Evolutionary conservation across 2,113 vertebrate genomes (phyloP).

Genomic region (Notothenia coriiceps): DNA sequence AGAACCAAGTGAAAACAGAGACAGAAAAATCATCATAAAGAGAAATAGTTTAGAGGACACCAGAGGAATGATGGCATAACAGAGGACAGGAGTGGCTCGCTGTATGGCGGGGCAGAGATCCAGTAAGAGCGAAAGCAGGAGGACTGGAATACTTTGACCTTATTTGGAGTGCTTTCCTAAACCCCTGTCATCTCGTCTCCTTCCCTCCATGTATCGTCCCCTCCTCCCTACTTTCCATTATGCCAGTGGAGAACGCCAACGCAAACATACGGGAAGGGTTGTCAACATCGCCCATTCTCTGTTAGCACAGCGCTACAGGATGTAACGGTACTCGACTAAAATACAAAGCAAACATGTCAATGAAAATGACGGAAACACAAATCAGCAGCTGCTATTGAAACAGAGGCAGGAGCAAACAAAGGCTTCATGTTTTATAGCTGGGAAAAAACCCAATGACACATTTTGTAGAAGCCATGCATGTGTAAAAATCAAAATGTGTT

Average conservation of each 20-base stretch:
- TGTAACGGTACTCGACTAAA: conserved; percentile 37
- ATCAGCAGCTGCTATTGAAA: conserved; percentile 48
- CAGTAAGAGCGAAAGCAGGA: conserved; percentile 43
- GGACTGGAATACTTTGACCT: conserved; percentile 83
- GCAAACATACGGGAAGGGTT: background rate
- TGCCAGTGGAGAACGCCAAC: conserved; percentile 38
- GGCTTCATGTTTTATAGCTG: background rate
- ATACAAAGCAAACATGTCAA: conserved; percentile 52
- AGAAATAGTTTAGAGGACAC: background rate
- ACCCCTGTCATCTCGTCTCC: conserved; percentile 50
- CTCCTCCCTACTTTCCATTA: conserved; percentile 6
- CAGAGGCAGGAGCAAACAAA: conserved; percentile 42
- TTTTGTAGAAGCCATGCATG: background rate
- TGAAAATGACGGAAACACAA: conserved; percentile 12
- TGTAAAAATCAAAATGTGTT: background rate
- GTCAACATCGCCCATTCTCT: conserved; percentile 39
- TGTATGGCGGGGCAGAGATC: conserved; percentile 9
- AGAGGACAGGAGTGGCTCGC: conserved; percentile 7
- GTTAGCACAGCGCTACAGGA: conserved; percentile 15
- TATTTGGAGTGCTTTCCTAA: conserved; percentile 80
- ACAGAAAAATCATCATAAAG: background rate
- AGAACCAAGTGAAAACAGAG: background rate
- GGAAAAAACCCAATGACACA: conserved; percentile 39
- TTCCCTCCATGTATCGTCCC: background rate
- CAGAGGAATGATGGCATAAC: background rate